Percentiles rank a stretch among this genome's conserved stretches.
phyloP scores from a whole-genome alignment of 2,113 vertebrate species.

The Eupsittula cactorum region DNA sequence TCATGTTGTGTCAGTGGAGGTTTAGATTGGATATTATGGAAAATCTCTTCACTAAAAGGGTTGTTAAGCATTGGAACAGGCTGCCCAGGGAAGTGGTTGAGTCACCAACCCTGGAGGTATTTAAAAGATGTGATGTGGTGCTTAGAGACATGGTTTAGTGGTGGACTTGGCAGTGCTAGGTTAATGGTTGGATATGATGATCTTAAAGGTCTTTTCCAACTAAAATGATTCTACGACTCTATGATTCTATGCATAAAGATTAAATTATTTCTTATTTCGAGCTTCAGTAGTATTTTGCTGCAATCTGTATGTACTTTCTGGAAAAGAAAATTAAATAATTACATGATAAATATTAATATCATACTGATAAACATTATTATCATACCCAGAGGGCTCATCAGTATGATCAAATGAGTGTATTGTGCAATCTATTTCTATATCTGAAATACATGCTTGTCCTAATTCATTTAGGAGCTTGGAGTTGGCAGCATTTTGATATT shows the following conservation, averaged over 20 bases:
- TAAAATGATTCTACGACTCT: not conserved
- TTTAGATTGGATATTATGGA: not conserved
- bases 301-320: not conserved
- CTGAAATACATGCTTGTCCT: not conserved
- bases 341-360: not conserved
- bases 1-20: not conserved
- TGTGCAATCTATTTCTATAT: not conserved
- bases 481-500: slow-evolving; percentile 8
- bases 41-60: not conserved
- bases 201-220: not conserved
- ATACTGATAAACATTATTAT: not conserved
- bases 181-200: not conserved
- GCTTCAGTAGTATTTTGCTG: not conserved
- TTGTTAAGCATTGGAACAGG: not conserved
- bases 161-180: not conserved
- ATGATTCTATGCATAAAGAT: not conserved
- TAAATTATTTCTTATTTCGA: not conserved
- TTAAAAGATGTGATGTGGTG: not conserved
- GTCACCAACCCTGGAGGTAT: not conserved
- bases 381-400: not conserved
- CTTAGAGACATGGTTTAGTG: not conserved
- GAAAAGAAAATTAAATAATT: not conserved
- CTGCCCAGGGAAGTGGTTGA: not conserved
- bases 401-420: not conserved
- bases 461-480: not conserved